phyloP scores from a whole-genome alignment of 2,888 invertebrate genomes.

The Sisyra terminalis region DNA sequence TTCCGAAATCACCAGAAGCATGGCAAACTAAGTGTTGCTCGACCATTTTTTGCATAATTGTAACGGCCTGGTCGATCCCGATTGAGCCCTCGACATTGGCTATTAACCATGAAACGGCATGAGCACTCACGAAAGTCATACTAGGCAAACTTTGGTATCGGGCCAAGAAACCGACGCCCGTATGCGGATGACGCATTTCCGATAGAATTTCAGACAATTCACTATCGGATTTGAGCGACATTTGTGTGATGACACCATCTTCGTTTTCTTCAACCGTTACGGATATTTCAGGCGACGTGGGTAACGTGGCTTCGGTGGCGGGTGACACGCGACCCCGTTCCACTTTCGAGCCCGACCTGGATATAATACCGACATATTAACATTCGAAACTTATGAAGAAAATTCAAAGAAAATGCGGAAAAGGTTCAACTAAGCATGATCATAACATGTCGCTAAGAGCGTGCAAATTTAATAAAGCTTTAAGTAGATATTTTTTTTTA shows the following conservation, averaged over 20 bases:
- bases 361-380: neutral
- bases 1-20: slow-evolving; percentile 70
- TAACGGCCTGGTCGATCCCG: slow-evolving; percentile 41
- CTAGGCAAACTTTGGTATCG: slow-evolving; percentile 65
- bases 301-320: slow-evolving; percentile 36
- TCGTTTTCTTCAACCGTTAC: slow-evolving; percentile 40
- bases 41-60: slow-evolving; percentile 42
- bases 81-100: slow-evolving; percentile 58
- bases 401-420: slow-evolving; percentile 4
- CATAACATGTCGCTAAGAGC: too few relatives aligned
- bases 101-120: slow-evolving; percentile 78
- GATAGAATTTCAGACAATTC: slow-evolving; percentile 57
- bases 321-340: slow-evolving; percentile 43
- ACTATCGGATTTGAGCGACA: slow-evolving; percentile 44
- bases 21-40: slow-evolving; percentile 75
- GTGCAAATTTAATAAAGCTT: neutral
- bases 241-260: slow-evolving; percentile 34
- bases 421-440: slow-evolving; percentile 7
- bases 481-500: too few relatives aligned
- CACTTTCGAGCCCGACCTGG: slow-evolving; percentile 48
- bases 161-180: slow-evolving; percentile 59
- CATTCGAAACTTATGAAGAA: neutral
- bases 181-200: slow-evolving; percentile 56
- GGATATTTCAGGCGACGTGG: slow-evolving; percentile 19
- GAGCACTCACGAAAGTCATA: slow-evolving; percentile 76